Evolutionary conservation across 2,888 invertebrate genomes (phyloP), one percentile per base, ranked within the genome.

Genomic region (Agrochola lota): DNA sequence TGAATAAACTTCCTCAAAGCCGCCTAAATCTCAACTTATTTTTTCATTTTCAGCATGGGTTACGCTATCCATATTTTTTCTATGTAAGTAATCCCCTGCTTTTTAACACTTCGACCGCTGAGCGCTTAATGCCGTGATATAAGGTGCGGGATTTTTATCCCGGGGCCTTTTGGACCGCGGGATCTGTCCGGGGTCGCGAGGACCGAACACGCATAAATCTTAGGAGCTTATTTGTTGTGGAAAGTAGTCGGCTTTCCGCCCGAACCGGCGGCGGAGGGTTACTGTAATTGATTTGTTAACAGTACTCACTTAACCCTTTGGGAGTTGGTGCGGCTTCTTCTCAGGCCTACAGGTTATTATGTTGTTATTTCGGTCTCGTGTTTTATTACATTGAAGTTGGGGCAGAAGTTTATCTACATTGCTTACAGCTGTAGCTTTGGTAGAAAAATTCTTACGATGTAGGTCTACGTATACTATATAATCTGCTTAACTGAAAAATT

Each of bases 161-260:
- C 86, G 80, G 86, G 74, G 67, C 63, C 77, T 76, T 78, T 77
- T 60, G 84, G 84, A 85, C 83, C 83, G 81, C 84, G 84, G 72
- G 74, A 83, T 83, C 84, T 81, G 63, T 80, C 73, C 78, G 73
- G 74, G 68, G 76, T 80, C 83, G 66, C 73, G 74, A 75, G 82
- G 71, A 71, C 68, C 88, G 89, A 91, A 89, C 90, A 87, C 72
- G 83, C 88, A 90, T 92, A 92, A 92, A 92, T 92, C 91, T 89
- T 88, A 59, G 83, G 78, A 89, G 91, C 91, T 92, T 92, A 93
- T 93, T 92, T 92, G 93, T 91, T 88, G 88, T 86, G 88, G 91
- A 90, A 92, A 91, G 89, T 91, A 87, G 87, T 87, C 78, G 86
- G 88, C 83, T 87, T 85, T 83, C 69, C 84, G 79, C 77, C 78